Conservation (phyloP, 2,113 vertebrate genomes). For the Callaeas wilsoni region DNA sequence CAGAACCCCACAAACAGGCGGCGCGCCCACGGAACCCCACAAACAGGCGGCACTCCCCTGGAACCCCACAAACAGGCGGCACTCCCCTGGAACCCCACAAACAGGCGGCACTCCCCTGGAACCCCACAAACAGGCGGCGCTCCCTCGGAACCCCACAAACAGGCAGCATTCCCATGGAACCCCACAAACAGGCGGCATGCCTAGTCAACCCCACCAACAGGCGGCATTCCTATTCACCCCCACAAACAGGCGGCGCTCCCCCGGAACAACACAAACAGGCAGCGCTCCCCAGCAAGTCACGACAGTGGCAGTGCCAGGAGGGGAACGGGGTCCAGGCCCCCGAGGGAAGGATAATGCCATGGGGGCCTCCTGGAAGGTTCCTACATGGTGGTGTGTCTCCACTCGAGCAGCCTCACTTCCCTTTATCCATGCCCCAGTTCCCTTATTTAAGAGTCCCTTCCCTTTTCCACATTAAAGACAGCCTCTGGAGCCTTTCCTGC, state of each 20-base stretch:
- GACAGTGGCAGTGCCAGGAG: fast-evolving
- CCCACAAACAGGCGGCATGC: too few species aligned
- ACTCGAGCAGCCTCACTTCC: fast-evolving
- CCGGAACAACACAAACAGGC: fast-evolving
- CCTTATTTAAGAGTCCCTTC: background rate
- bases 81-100: too few species aligned
- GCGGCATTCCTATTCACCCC: too few species aligned
- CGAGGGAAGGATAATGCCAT: fast-evolving
- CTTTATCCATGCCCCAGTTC: fast-evolving
- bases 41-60: too few species aligned
- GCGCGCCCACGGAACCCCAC: too few species aligned
- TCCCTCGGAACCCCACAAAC: too few species aligned
- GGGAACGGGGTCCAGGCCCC: fast-evolving
- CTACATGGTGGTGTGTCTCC: fast-evolving
- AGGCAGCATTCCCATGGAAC: too few species aligned
- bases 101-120: fast-evolving
- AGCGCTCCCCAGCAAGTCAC: fast-evolving
- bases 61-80: background rate
- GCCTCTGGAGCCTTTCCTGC: background rate
- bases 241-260: fast-evolving
- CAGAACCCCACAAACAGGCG: fast-evolving
- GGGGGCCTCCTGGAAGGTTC: background rate
- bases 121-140: fast-evolving
- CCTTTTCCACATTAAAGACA: fast-evolving
- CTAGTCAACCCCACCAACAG: fast-evolving